Percentiles rank a stretch among this genome's conserved stretches.
phyloP scores from a whole-genome alignment of 2,113 vertebrate species.

The Cairina moschata region DNA sequence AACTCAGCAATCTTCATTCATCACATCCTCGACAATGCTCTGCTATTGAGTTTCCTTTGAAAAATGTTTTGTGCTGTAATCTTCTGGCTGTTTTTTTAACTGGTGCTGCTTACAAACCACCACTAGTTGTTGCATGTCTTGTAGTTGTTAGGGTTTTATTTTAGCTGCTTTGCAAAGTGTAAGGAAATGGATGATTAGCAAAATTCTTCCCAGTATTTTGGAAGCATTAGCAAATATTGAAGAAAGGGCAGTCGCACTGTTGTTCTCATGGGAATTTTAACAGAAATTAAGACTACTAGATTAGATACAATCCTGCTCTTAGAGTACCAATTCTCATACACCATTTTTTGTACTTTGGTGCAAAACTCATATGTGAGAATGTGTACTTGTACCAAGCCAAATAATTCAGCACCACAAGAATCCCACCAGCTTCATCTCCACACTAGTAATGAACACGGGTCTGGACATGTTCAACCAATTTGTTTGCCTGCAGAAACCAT shows the following conservation, averaged over 20 bases:
- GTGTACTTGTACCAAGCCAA: not conserved
- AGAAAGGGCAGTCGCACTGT: not conserved
- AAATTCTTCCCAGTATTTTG: slow-evolving; percentile 38
- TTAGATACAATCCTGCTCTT: not conserved
- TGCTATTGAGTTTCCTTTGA: not conserved
- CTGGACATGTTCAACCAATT: not conserved
- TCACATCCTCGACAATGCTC: not conserved
- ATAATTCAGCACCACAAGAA: not conserved
- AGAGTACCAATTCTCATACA: not conserved
- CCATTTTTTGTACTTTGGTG: not conserved
- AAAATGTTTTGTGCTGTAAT: slow-evolving; percentile 7
- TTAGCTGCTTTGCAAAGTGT: not conserved
- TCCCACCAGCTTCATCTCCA: not conserved
- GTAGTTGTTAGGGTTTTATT: slow-evolving; percentile 16
- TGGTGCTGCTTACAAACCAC: not conserved
- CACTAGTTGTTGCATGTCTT: not conserved
- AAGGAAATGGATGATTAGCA: not conserved
- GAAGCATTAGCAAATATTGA: slow-evolving; percentile 15
- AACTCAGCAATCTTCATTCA: not conserved
- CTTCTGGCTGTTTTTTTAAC: slow-evolving; percentile 3
- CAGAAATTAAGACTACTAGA: not conserved
- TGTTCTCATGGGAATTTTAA: not conserved
- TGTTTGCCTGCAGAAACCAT: slow-evolving; percentile 1
- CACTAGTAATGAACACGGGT: not conserved
- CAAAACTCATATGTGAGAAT: not conserved